Evolutionary conservation across 2,888 invertebrate genomes (phyloP).

Genomic region (Drosophila lutescens): DNA sequence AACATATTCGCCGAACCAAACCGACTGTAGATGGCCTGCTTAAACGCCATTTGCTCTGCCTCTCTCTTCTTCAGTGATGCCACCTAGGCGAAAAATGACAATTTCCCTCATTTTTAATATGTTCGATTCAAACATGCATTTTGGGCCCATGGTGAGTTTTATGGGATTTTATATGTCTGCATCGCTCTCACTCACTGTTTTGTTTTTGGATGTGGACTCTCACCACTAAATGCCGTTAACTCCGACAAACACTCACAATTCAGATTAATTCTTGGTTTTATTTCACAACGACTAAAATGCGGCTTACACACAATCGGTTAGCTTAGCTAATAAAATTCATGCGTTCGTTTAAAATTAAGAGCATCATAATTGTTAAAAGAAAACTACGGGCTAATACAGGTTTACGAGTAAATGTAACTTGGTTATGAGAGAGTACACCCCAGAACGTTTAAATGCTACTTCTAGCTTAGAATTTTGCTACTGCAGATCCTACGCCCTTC

Average conservation of each 20-base stretch:
- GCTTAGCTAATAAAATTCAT: slow-evolving; percentile 67
- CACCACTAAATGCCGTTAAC: background rate
- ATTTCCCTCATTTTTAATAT: too few species aligned
- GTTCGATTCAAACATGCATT: too few species aligned
- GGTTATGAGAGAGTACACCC: slow-evolving; percentile 60
- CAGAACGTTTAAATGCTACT: slow-evolving; percentile 59
- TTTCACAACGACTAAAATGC: slow-evolving; percentile 75
- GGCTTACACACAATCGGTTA: slow-evolving; percentile 61
- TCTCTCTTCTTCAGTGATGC: too few species aligned
- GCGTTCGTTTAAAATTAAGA: slow-evolving; percentile 64
- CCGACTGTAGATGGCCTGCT: too few species aligned
- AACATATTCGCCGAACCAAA: too few species aligned
- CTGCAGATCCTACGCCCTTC: slow-evolving; percentile 44
- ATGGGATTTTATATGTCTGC: too few species aligned
- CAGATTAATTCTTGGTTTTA: slow-evolving; percentile 49
- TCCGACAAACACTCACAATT: background rate
- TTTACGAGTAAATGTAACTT: slow-evolving; percentile 49
- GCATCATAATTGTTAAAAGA: slow-evolving; percentile 55
- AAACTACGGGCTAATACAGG: slow-evolving; percentile 60
- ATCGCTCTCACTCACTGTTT: too few species aligned
- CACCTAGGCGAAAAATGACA: too few species aligned
- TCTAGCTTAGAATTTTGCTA: slow-evolving; percentile 56
- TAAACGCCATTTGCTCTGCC: too few species aligned
- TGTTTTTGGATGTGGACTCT: too few species aligned
- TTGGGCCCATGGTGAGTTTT: too few species aligned